Evolutionary conservation across 2,113 vertebrate genomes (phyloP), one percentile per base, ranked within the genome.

Genomic region (Diphyllodes magnificus): DNA sequence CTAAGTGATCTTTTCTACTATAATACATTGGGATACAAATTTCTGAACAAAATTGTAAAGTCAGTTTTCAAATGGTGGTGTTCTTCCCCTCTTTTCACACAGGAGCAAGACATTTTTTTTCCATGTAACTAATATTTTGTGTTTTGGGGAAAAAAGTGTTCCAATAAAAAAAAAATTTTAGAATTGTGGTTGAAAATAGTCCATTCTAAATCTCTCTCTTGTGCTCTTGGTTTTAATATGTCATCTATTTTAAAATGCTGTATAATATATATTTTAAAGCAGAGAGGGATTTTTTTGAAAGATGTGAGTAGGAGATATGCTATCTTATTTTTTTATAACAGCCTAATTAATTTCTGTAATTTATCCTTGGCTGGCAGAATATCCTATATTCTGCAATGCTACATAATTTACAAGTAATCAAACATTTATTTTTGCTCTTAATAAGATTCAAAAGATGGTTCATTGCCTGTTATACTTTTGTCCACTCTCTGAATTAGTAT

Each of bases 241-340:
- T 66, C 21, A 51, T 37, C 6, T 22, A 27, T 49, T 68, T n/a
- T 1, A 71, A 89, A 76, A 44, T 72, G 12, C 23, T 50, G 2
- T 33, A 13, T 30, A 44, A 7, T 86, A 54, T 47, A 78, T 82
- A 31, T 82, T 68, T 87, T 66, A 54, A 82, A 60, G 53, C 16
- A 65, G 40, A 53, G 19, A 3, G 4, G 21, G 0, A 5, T 2
- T 45, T 45, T 45, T 51, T 18, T 4, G 6, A 13, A 30, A 19
- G 16, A 6, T 63, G 5, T 37, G 11, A 18, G 59, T 33, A 44
- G 42, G 47, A 77, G 40, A 86, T 77, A 20, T 11, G 11, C 22
- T 45, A 22, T 54, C n/a, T 51, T 44, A 11, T n/a, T 60, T 79
- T 89, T 73, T 71, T 49, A 8, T 33, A 49, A 13, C 22, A 71